A percentile compares a stretch with the other conserved stretches of the same genome.
These are phyloP conservation scores for Hemichromis elongatus DNA, from an alignment of 2,113 vertebrate species.

Conservation along the genomic window DNA sequence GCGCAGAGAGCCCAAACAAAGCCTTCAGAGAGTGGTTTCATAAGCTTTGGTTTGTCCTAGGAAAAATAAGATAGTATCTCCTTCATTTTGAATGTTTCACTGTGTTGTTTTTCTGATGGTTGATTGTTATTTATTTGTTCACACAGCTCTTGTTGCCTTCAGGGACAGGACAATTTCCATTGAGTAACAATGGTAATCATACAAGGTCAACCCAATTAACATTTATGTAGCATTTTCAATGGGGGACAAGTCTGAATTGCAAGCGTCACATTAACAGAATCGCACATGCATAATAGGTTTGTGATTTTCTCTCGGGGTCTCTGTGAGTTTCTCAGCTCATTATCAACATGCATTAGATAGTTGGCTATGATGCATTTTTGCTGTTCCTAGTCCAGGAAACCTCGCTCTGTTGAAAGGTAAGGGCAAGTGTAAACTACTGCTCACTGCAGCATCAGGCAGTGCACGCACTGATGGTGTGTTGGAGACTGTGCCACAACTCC, in stretches of 20 bases:
- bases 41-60: slow-evolving; percentile 5
- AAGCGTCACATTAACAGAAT: not conserved
- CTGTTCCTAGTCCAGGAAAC: not conserved
- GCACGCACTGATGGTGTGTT: fast-evolving
- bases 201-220: not conserved
- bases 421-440: not conserved
- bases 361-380: not conserved
- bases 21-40: slow-evolving; percentile 33
- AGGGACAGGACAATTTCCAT: not conserved
- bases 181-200: not conserved
- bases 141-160: not conserved
- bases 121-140: slow-evolving; percentile 12
- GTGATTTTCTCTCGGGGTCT: not conserved
- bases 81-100: slow-evolving; percentile 17
- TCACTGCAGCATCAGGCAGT: not conserved
- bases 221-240: not conserved
- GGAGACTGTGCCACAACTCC: fast-evolving
- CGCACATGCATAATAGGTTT: not conserved
- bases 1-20: slow-evolving; percentile 37
- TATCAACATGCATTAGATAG: not conserved
- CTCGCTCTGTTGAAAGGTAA: not conserved
- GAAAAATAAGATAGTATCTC: slow-evolving; percentile 7
- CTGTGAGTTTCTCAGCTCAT: not conserved
- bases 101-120: slow-evolving; percentile 21
- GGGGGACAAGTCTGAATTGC: not conserved